Percentiles rank a stretch among this genome's conserved stretches.
These are phyloP conservation scores for Pachycephala philippinensis DNA, from an alignment of 2,113 vertebrate species.

Conservation along the genomic window DNA sequence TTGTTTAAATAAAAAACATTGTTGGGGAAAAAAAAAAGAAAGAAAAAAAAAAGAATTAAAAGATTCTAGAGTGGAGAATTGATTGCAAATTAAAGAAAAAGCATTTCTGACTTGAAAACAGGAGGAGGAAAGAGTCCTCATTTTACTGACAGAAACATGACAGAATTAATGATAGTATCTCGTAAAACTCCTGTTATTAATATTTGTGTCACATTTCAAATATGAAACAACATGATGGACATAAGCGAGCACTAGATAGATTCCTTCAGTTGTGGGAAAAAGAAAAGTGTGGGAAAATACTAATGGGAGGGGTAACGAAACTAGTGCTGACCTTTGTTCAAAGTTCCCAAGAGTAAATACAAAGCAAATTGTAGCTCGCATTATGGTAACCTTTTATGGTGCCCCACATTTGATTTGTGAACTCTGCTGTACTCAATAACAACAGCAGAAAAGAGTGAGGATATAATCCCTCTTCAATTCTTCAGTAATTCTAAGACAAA, in stretches of 20 bases:
- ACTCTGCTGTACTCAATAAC: background rate
- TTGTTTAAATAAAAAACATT: background rate
- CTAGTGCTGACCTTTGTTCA: constrained; percentile 16
- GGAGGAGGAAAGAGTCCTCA: background rate
- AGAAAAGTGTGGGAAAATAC: constrained; percentile 66
- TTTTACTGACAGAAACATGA: background rate
- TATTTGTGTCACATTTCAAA: background rate
- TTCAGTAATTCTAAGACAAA: background rate
- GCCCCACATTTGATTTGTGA: background rate
- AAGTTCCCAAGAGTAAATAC: constrained; percentile 56
- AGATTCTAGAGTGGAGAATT: background rate
- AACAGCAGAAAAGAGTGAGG: background rate
- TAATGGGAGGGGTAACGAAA: background rate
- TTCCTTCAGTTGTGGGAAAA: background rate
- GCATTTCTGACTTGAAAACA: background rate
- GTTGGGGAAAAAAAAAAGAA: background rate
- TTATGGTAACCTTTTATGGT: constrained; percentile 4
- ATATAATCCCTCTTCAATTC: background rate
- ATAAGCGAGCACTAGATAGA: background rate
- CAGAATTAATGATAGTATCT: background rate
- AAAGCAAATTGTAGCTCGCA: background rate
- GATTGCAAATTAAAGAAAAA: background rate
- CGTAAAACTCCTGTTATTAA: background rate
- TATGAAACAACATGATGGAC: background rate
- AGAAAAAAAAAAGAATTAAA: background rate